Evolutionary conservation across 2,113 vertebrate species (phyloP).

Genomic region (Setophaga coronata): DNA sequence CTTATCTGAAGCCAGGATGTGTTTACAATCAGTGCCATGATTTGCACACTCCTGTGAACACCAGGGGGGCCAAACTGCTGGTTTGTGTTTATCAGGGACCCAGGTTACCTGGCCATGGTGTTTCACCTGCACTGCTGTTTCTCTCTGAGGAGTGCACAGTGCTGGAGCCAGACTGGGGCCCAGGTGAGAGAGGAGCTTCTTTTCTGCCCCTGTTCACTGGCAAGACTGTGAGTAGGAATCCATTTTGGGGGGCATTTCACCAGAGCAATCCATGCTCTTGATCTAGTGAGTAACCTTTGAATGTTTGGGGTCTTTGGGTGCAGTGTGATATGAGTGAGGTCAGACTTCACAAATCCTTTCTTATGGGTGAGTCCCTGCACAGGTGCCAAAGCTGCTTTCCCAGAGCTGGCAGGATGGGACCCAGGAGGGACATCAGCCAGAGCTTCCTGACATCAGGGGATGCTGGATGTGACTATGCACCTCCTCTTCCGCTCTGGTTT

Average conservation of each 20-base stretch:
- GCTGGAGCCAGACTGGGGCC: neutral
- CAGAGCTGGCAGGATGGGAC: neutral
- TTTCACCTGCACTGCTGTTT: accelerated
- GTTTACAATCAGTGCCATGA: neutral
- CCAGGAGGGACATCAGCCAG: accelerated
- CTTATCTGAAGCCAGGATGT: neutral
- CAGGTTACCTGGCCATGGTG: neutral
- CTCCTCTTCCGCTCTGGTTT: neutral
- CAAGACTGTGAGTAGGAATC: neutral
- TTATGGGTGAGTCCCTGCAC: accelerated
- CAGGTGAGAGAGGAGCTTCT: neutral
- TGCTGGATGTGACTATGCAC: neutral
- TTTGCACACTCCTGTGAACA: neutral
- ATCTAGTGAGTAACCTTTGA: neutral
- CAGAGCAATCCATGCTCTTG: neutral
- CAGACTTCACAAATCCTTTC: neutral
- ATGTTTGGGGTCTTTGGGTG: neutral
- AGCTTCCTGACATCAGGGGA: neutral
- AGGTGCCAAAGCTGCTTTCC: neutral
- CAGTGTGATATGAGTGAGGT: neutral
- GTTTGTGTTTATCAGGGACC: neutral
- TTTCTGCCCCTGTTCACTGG: neutral
- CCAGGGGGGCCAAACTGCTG: neutral
- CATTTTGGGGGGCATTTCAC: neutral
- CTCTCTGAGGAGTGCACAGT: accelerated